Evolutionary conservation across 2,113 vertebrate species (phyloP).

Genomic region (human (Homo sapiens)): GRCh38 chr3:84871501-84872000

Average conservation of each 20-base stretch:
- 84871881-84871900: neutral
- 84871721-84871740: neutral
- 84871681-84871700: neutral
- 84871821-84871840: neutral
- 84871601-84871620: neutral
- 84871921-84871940: neutral
- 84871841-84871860: neutral
- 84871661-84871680: neutral
- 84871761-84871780: neutral
- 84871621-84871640: neutral
- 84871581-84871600: constrained; percentile 6
- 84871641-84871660: neutral
- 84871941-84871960: neutral
- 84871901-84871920: neutral
- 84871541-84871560: neutral
- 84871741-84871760: neutral
- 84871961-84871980: neutral
- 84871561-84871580: constrained; percentile 17
- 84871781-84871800: neutral
- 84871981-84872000: neutral
- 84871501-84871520: neutral
- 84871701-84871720: neutral
- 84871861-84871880: neutral
- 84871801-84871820: neutral
- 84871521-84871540: neutral